Percentiles rank a stretch among this genome's conserved stretches.
These are phyloP conservation scores for Lymantria dispar DNA, from an alignment of 2,888 invertebrate genomes.

Conservation along the genomic window DNA sequence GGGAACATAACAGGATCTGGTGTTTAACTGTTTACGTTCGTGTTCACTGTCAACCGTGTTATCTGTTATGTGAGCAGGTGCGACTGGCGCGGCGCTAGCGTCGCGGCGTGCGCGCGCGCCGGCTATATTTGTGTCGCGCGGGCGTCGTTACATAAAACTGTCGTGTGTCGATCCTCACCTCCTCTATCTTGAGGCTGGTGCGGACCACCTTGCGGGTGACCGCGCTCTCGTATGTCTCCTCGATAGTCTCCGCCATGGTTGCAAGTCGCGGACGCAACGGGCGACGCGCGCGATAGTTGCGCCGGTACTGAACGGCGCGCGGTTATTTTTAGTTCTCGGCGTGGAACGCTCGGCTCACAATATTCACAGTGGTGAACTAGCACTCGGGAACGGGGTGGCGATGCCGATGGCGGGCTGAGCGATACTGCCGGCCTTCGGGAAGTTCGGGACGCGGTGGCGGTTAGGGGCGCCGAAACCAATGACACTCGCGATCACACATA, in stretches of 20 bases:
- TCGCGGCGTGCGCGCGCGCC: slow-evolving; percentile 50
- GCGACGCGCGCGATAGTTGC: slow-evolving; percentile 75
- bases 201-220: slow-evolving; percentile 87
- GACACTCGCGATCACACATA: slow-evolving; percentile 14
- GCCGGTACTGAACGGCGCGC: slow-evolving; percentile 73
- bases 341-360: slow-evolving; percentile 48
- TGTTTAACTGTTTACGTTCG: slow-evolving; percentile 61
- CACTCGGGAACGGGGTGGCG: slow-evolving; percentile 50
- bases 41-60: slow-evolving; percentile 76
- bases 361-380: slow-evolving; percentile 25
- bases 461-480: slow-evolving; percentile 22
- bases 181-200: slow-evolving; percentile 87
- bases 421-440: slow-evolving; percentile 28
- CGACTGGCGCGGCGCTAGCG: slow-evolving; percentile 46
- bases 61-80: slow-evolving; percentile 77
- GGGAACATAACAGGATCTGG: slow-evolving; percentile 35
- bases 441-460: slow-evolving; percentile 13
- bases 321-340: slow-evolving; percentile 77
- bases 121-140: slow-evolving; percentile 68
- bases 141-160: slow-evolving; percentile 70
- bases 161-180: slow-evolving; percentile 83
- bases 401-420: slow-evolving; percentile 35
- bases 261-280: slow-evolving; percentile 72
- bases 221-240: slow-evolving; percentile 86
- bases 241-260: slow-evolving; percentile 86